A percentile compares a stretch with the other conserved stretches of the same genome.
Conservation (phyloP, 2,888 invertebrate species). For the Mamestra brassicae region DNA sequence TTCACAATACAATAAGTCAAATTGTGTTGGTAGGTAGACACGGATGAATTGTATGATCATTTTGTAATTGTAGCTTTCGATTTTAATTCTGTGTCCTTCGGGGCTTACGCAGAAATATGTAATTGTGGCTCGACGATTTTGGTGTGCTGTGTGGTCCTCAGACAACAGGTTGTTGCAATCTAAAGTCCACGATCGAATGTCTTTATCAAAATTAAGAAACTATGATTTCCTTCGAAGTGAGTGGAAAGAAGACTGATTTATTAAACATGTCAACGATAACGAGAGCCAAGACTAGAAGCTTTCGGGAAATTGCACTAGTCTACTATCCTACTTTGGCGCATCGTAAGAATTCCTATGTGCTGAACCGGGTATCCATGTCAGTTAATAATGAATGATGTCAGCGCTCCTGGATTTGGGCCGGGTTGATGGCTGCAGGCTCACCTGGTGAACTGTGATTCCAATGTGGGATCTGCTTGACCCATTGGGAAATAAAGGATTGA, state of each 20-base stretch:
- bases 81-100: conserved; percentile 38
- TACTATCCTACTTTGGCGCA: background rate
- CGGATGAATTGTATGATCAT: conserved; percentile 50
- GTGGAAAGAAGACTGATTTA: background rate
- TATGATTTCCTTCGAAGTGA: background rate
- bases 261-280: background rate
- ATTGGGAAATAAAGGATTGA: too few relatives aligned
- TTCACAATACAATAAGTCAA: conserved; percentile 56
- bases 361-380: background rate
- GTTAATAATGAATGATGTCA: background rate
- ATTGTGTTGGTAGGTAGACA: conserved; percentile 52
- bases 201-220: background rate
- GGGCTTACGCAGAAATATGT: conserved; percentile 22
- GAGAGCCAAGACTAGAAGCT: background rate
- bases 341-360: background rate
- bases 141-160: conserved; percentile 30
- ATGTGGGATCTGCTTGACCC: too few relatives aligned
- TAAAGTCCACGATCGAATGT: background rate
- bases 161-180: background rate
- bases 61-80: conserved; percentile 48
- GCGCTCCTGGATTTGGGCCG: too few relatives aligned
- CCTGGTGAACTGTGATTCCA: too few relatives aligned
- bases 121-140: conserved; percentile 10
- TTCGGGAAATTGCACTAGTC: background rate
- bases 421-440: too few relatives aligned